Percentiles rank a stretch among this genome's conserved stretches.
phyloP scores from a whole-genome alignment of 2,888 invertebrate species.

The Rhagium mordax region DNA sequence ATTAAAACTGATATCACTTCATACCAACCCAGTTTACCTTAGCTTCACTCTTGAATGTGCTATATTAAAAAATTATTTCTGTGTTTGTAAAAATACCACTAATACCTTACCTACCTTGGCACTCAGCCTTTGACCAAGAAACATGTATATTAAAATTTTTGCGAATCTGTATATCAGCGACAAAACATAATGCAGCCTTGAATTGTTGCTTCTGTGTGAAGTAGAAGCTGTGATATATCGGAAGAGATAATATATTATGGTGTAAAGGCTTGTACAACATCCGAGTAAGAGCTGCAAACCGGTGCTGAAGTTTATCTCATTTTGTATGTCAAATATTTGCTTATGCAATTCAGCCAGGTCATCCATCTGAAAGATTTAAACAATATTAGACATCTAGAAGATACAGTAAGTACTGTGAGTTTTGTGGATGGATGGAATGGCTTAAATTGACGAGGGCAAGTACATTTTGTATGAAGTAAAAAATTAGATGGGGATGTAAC shows the following conservation, averaged over 20 bases:
- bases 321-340: background rate
- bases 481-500: no score
- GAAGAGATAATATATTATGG: constrained; percentile 51
- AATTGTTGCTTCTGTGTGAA: background rate
- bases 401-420: no score
- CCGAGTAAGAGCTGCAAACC: constrained; percentile 49
- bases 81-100: no score
- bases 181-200: background rate
- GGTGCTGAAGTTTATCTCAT: constrained; percentile 45
- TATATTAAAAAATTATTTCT: no score
- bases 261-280: constrained; percentile 47
- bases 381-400: no score
- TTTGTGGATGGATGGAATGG: no score
- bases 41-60: no score
- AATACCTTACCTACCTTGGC: background rate
- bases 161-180: background rate
- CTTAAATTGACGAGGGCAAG: no score
- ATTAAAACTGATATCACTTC: no score
- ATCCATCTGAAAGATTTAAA: background rate
- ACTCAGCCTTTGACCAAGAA: background rate
- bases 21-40: no score
- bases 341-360: background rate
- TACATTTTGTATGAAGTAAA: no score
- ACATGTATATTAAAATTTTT: background rate
- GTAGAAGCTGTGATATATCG: constrained; percentile 45